Percentiles rank a stretch among this genome's conserved stretches.
These are phyloP conservation scores for Salvator merianae DNA, from an alignment of 2,113 vertebrate genomes.

Conservation along the genomic window DNA sequence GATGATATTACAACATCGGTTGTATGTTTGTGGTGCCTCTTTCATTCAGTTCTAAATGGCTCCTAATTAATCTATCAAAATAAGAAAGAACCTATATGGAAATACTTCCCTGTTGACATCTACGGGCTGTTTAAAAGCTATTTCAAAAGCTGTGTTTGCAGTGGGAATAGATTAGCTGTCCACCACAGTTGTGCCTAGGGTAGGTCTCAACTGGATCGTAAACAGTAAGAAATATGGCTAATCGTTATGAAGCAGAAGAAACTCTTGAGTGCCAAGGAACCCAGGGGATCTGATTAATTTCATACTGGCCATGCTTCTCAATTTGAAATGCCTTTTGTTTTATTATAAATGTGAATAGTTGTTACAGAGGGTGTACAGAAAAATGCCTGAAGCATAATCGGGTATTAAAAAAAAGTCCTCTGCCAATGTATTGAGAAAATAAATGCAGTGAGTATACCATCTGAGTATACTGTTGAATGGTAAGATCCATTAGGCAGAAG, in stretches of 20 bases:
- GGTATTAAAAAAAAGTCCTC: not conserved
- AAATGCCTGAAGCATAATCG: not conserved
- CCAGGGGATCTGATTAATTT: constrained; percentile 49
- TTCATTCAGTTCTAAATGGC: not conserved
- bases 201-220: constrained; percentile 40
- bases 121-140: constrained; percentile 12
- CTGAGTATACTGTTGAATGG: not conserved
- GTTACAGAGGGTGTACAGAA: not conserved
- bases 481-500: not conserved
- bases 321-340: constrained; percentile 48
- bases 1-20: not conserved
- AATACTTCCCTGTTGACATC: constrained; percentile 3
- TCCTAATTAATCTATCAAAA: constrained; percentile 13
- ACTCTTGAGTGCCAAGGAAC: constrained; percentile 40
- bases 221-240: constrained; percentile 53
- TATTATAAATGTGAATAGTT: constrained; percentile 52
- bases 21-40: not conserved
- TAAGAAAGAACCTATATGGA: not conserved
- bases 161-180: not conserved
- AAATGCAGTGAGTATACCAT: not conserved
- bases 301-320: constrained; percentile 44
- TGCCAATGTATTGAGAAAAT: not conserved
- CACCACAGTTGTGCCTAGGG: not conserved
- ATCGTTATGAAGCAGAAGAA: constrained; percentile 31
- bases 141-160: not conserved